Evolutionary conservation across 2,888 invertebrate species (phyloP).

Genomic region (Malacosoma neustria): DNA sequence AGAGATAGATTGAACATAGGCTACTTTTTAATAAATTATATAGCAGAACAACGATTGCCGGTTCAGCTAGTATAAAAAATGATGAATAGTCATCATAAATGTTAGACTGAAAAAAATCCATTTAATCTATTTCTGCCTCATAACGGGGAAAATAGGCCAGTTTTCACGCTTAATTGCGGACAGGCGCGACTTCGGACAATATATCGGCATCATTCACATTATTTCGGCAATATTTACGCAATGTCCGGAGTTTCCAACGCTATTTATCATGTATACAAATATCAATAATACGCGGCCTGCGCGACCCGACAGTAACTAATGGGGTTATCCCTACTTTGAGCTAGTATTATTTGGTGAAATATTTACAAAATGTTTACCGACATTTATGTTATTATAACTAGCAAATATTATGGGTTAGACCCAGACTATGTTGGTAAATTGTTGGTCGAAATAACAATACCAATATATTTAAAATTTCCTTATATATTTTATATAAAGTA

Average conservation of each 20-base stretch:
- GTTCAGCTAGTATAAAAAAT: too few relatives aligned
- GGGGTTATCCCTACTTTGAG: slow-evolving; percentile 21
- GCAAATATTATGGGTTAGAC: too few relatives aligned
- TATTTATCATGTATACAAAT: slow-evolving; percentile 56
- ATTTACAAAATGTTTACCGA: neutral
- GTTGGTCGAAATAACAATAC: too few relatives aligned
- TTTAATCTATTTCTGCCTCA: slow-evolving; percentile 8
- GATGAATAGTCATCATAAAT: neutral
- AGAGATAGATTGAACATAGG: too few relatives aligned
- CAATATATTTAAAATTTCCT: too few relatives aligned
- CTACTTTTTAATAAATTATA: too few relatives aligned
- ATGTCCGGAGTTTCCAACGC: slow-evolving; percentile 29
- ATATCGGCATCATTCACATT: slow-evolving; percentile 25
- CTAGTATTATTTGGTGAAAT: slow-evolving; percentile 14
- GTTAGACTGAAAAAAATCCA: neutral
- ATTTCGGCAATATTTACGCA: slow-evolving; percentile 27
- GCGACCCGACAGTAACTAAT: slow-evolving; percentile 53
- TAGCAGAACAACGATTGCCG: too few relatives aligned
- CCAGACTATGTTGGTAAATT: too few relatives aligned
- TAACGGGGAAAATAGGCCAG: slow-evolving; percentile 5
- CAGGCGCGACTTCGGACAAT: slow-evolving; percentile 19
- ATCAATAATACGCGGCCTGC: slow-evolving; percentile 45
- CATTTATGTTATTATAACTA: too few relatives aligned
- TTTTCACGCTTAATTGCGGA: slow-evolving; percentile 7
- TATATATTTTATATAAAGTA: too few relatives aligned